Base-by-base conservation (phyloP, 2,113 vertebrate genomes). In the Gopherus evgoodei region DNA sequence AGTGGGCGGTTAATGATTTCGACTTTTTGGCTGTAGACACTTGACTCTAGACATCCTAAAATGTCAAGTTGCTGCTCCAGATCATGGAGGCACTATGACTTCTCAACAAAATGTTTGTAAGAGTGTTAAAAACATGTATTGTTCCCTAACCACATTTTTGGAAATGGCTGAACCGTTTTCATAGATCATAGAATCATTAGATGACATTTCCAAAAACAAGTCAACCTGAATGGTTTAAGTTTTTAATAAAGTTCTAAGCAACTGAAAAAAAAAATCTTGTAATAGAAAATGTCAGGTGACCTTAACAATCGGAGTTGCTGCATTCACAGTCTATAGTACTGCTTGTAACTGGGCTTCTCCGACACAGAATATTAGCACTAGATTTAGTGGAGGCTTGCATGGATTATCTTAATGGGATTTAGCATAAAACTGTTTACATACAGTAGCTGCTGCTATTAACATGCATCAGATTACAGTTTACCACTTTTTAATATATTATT, bases 331-430 rank as follows among this genome's bases (percentile, higher is more conserved):
- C 89, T 86, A 79, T 89, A 95, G 31, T 89, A 62, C 76, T 88
- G 1, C 1, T 19, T 83, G 90, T 97, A 94, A 96, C 89, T 93
- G 88, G 88, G 62, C 89, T 93, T 93, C 95, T 89, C 92, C 96
- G 95, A 92, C 91, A 97, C 87, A 57, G 72, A 89, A 81, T 91
- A 54, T 91, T 93, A 54, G 69, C 56, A 72, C 75, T 96, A 92
- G 87, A 87, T 94, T 92, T 93, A 79, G 47, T 85, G 90, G 80
- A n/a, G n/a, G 27, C 44, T 4, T 90, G 16, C 38, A 25, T 91
- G 95, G 94, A 84, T 49, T 84, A 82, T 91, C 94, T 95, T 95
- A 93, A 96, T 91, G 72, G 92, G 93, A 96, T 97, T 96, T 96
- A 86, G 82, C 90, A 87, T 88, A 62, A 49, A 76, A 59, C 93